Base-by-base conservation (phyloP, 1,140 invertebrate species). In the Drosophila carrolli region DNA sequence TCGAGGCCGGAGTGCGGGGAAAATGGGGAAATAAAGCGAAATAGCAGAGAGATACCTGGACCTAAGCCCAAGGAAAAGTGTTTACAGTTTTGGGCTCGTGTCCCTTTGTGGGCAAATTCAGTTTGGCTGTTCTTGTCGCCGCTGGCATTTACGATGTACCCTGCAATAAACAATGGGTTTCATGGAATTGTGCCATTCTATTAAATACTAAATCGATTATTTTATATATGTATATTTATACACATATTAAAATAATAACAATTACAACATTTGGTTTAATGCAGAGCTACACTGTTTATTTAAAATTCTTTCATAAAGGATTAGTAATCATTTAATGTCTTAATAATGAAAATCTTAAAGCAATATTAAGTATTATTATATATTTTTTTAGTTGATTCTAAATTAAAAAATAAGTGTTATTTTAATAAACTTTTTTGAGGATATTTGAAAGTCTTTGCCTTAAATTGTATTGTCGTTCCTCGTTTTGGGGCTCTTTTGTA, bases 31-130 rank as follows among this genome's bases (percentile, higher is more conserved):
- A 54, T 37, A 50, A 51, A 37, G 6, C 11, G 32, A 10, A 41
- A n/a, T 11, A n/a, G 13, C 23, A 43, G 53, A 16, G 40, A 35
- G 67, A 73, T 73, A 56, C 19, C 58, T 62, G 68, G 56, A 44
- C 38, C 71, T 47, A 43, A 63, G 58, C 37, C 51, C 29, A 60
- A 81, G 65, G 65, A 71, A 71, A 70, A 70, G 51, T 71, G 67
- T 57, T 71, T 71, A 71, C 67, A 58, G 65, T 71, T 71, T 68
- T 46, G 38, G 48, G 50, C 37, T 48, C 38, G 38, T 54, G 55
- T 60, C 56, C 71, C 55, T 62, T 63, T 74, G 55, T 47, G 41
- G 27, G 41, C 23, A 48, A 68, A 60, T 73, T 75, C 72, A 16
- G 58, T 65, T 75, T 66, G 50, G 16, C 29, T 5, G n/a, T 43